Percentiles rank a stretch among this genome's conserved stretches.
Conservation (phyloP, 2,888 invertebrate genomes). For the Rhabditophanes sp. region DNA sequence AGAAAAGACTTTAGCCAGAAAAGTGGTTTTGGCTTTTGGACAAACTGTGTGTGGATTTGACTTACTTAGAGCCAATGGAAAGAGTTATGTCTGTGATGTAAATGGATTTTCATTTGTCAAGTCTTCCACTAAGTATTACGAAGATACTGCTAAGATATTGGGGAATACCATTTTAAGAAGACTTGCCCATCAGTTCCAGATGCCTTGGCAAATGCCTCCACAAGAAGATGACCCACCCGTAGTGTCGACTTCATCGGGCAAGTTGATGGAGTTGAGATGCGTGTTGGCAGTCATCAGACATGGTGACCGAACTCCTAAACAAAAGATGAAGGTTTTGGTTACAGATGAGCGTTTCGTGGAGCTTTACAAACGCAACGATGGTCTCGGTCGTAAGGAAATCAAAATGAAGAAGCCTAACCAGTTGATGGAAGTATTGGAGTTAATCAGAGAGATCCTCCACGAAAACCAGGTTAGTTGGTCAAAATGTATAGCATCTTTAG, state of each 20-base stretch:
- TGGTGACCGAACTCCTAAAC: conserved; percentile 95
- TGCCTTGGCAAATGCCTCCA: conserved; percentile 91
- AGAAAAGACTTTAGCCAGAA: conserved; percentile 90
- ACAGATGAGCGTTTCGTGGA: conserved; percentile 58
- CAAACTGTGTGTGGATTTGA: conserved; percentile 99
- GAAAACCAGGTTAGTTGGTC: conserved; percentile 23
- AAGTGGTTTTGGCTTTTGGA: conserved; percentile 62
- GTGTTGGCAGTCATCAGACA: conserved; percentile 93
- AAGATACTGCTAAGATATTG: conserved; percentile 93
- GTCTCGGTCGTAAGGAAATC: conserved; percentile 81
- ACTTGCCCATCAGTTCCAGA: conserved; percentile 80
- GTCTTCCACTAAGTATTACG: conserved; percentile 97
- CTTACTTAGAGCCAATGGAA: conserved; percentile 82
- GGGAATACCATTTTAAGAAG: conserved; percentile 92
- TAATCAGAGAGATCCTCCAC: conserved; percentile 62
- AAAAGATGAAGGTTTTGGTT: conserved; percentile 79
- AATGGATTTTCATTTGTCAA: conserved; percentile 99
- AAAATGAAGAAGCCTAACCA: conserved; percentile 93
- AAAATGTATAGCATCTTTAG: neutral
- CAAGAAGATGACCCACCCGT: conserved; percentile 90
- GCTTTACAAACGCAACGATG: conserved; percentile 91
- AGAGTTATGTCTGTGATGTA: conserved; percentile 87
- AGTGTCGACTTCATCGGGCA: conserved; percentile 93
- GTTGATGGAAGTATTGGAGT: conserved; percentile 88
- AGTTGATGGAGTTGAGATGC: conserved; percentile 81